Evolutionary conservation across 2,888 invertebrate genomes (phyloP), one percentile per base, ranked within the genome.

Genomic region (Drosophila anomalipes): DNA sequence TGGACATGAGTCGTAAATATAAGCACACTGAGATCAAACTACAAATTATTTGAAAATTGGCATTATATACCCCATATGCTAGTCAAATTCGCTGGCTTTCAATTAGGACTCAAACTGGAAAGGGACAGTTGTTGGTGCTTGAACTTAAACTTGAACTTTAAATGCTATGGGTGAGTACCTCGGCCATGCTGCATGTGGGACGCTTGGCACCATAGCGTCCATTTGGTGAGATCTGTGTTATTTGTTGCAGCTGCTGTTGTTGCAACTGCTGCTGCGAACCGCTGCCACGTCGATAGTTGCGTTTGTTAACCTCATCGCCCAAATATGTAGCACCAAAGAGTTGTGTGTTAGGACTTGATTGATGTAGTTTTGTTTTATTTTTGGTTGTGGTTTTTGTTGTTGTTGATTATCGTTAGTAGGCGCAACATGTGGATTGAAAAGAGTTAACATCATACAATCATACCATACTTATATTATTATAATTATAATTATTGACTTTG

Each of bases 101-200:
- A 65, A 49, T 37, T 30, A 14, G 51, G 26, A 41, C n/a, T 30
- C 37, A 60, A 52, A 52, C n/a, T 33, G 51, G 28, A 7, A 51
- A 9, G 19, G 26, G 6, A n/a, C 32, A n/a, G 5, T 35, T 26
- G 14, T n/a, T 35, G 28, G 16, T 37, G 51, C 44, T 32, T 19
- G 32, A 54, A 44, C 44, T 41, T 41, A 12, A 41, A 41, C 30
- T 41, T 63, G 19, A 60, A 47, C 7, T n/a, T 56, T 67, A 59
- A 51, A 12, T 5, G 35, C 44, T 62, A 28, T 75, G 49, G 39
- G 41, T 82, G 74, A 91, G 81, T 93, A 96, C 95, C 94, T 95
- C 95, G 82, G 95, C 95, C 95, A 96, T 95, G 81, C 95, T 95
- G 94, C 95, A 95, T 63, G 94, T 94, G 75, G 95, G 95, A 82